A percentile compares a stretch with the other conserved stretches of the same genome.
phyloP scores from a whole-genome alignment of 2,888 invertebrate species.

The Apodemia duryi region DNA sequence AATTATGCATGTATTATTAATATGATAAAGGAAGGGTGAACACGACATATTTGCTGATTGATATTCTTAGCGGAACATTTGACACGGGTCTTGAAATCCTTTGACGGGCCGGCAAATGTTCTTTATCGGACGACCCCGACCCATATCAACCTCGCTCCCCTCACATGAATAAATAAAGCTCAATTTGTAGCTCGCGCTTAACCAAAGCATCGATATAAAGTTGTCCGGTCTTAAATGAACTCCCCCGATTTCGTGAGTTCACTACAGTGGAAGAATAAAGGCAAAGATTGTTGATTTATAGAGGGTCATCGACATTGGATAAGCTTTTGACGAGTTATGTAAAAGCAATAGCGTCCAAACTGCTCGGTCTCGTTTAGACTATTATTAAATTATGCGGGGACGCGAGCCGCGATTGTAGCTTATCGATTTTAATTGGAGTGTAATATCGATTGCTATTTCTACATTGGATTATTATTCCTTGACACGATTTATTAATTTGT shows the following conservation, averaged over 20 bases:
- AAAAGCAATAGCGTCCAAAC: conserved; percentile 46
- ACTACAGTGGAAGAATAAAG: conserved; percentile 32
- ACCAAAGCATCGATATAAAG: conserved; percentile 57
- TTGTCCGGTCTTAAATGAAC: conserved; percentile 52
- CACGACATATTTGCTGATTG: conserved; percentile 36
- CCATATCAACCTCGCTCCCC: conserved; percentile 68
- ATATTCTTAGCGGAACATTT: conserved; percentile 45
- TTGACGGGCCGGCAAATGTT: conserved; percentile 57
- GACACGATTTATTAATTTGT: conserved; percentile 18
- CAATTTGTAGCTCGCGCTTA: conserved; percentile 71
- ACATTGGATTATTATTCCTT: conserved; percentile 22
- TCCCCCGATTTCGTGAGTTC: conserved; percentile 41
- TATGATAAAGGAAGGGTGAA: conserved; percentile 22
- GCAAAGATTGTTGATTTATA: conserved; percentile 26
- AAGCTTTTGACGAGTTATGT: conserved; percentile 46
- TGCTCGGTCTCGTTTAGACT: conserved; percentile 40
- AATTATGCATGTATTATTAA: no score
- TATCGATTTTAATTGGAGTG: conserved; percentile 22
- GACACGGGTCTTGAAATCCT: conserved; percentile 49
- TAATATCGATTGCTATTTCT: conserved; percentile 32
- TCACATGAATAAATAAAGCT: conserved; percentile 76
- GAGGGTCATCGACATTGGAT: conserved; percentile 32
- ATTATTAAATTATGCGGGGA: conserved; percentile 42
- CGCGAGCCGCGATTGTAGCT: conserved; percentile 22
- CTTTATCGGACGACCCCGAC: conserved; percentile 70